A percentile compares a stretch with the other conserved stretches of the same genome.
Evolutionary conservation across 2,888 invertebrate genomes (phyloP).

Genomic region (Argynnis bischoffii): DNA sequence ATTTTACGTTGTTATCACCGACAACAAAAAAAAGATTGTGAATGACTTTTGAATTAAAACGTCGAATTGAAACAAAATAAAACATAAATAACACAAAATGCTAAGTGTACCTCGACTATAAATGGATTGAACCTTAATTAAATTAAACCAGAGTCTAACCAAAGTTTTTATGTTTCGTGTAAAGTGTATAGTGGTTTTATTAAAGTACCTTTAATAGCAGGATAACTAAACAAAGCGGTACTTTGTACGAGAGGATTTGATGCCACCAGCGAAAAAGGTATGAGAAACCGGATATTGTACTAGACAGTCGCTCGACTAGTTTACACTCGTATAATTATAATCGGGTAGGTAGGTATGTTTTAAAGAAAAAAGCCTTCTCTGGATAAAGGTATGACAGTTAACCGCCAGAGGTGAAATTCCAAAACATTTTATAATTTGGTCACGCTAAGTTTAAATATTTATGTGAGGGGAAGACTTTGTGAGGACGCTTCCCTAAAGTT

Average conservation of each 20-base stretch:
- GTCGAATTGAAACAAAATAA: slow-evolving; percentile 22
- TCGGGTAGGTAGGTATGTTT: slow-evolving; percentile 43
- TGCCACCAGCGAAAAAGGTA: slow-evolving; percentile 74
- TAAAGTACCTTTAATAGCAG: slow-evolving; percentile 49
- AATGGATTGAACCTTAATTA: slow-evolving; percentile 30
- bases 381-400: slow-evolving; percentile 48
- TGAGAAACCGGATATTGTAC: slow-evolving; percentile 75
- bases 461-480: slow-evolving; percentile 57
- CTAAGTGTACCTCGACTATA: slow-evolving; percentile 19
- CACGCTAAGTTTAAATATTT: slow-evolving; percentile 70
- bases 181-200: slow-evolving; percentile 64
- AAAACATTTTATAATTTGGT: slow-evolving; percentile 41
- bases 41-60: slow-evolving; percentile 44
- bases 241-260: slow-evolving; percentile 59
- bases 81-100: slow-evolving; percentile 12
- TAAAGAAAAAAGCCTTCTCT: slow-evolving; percentile 42
- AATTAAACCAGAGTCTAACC: slow-evolving; percentile 35
- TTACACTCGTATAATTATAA: slow-evolving; percentile 58
- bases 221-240: slow-evolving; percentile 40
- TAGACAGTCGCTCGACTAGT: slow-evolving; percentile 70
- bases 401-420: slow-evolving; percentile 42
- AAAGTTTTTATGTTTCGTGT: slow-evolving; percentile 72
- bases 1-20: slow-evolving; percentile 48
- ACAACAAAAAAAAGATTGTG: slow-evolving; percentile 48
- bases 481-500: slow-evolving; percentile 49